These are phyloP conservation scores for Globia sparganii DNA, from an alignment of 2,888 invertebrate species.

Conservation along the genomic window DNA sequence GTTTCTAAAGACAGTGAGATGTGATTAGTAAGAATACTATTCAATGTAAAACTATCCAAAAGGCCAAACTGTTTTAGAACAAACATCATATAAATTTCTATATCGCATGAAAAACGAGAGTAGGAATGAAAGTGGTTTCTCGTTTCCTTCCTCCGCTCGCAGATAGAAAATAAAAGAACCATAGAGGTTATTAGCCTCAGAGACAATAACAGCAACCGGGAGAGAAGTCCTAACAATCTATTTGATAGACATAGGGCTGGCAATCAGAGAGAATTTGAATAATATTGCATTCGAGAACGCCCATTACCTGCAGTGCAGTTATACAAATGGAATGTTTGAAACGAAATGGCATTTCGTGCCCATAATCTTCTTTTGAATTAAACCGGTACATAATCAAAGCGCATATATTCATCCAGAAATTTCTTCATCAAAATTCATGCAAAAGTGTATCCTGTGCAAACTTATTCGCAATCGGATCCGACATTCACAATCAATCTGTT, in stretches of 20 bases:
- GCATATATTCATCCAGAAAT: conserved; percentile 13
- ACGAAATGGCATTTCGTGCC: background rate
- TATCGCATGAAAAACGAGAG: conserved; percentile 36
- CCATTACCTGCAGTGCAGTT: background rate
- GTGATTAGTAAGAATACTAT: background rate
- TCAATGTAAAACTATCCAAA: background rate
- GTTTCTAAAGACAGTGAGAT: background rate
- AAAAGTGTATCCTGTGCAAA: conserved; percentile 22
- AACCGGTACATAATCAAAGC: background rate
- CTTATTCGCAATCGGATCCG: conserved; percentile 29
- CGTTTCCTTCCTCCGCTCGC: conserved; percentile 13
- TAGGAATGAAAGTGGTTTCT: conserved; percentile 31
- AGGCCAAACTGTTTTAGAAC: background rate
- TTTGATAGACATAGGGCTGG: conserved; percentile 28
- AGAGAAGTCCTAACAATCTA: conserved; percentile 18
- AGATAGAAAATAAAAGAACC: conserved; percentile 34
- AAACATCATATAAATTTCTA: background rate
- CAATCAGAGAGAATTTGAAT: conserved; percentile 8
- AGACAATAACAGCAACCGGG: conserved; percentile 35
- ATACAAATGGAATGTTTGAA: background rate
- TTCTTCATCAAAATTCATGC: conserved; percentile 11
- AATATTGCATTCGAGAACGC: background rate
- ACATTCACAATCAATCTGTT: conserved; percentile 58
- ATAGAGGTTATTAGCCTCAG: conserved; percentile 30
- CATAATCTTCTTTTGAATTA: conserved; percentile 10